Evolutionary conservation across 2,113 vertebrate species (phyloP), one percentile per base, ranked within the genome.

Genomic region (Labrus mixtus): DNA sequence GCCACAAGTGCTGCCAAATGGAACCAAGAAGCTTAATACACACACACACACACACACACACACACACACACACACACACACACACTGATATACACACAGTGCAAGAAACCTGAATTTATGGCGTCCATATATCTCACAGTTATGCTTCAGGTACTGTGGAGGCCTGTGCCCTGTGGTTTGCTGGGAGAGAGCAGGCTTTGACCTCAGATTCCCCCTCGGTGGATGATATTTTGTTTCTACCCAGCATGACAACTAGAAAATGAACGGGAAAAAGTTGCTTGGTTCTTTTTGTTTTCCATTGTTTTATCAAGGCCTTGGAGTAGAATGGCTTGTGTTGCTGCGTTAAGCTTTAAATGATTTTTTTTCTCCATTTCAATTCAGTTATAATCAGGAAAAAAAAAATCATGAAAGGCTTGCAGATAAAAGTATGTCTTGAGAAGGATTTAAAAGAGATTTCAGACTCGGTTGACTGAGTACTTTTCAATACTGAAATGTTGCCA

Each of bases 61-160:
- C 53, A 76, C 68, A 37, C 13, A 73, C 53, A 76, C 75, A 45
- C 61, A 76, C 13, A 61, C 13, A 73, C 39, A 76, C 75, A 45
- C 66, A 76, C 16, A 61, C 23, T 74, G 23, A 51, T 12, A 73
- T 53, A 76, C 75, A 45, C 66, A 76, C 16, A 61, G 29, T 77
- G 33, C 53, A 62, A 29, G 73, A 80, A 86, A 74, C 67, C 10
- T 22, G 76, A 84, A 90, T 92, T 92, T 89, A 92, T 89, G 76
- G 68, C 76, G 39, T 76, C 79, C 74, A 89, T 90, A 89, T 90
- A 87, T 88, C 85, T 87, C 72, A 84, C 85, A 80, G 84, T 87
- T 85, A 81, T 69, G 76, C 76, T 75, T 29, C 58, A 57, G 77
- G 65, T 76, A 78, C 75, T 80, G 64, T 51, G 41, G 85, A 89